These are phyloP conservation scores for Nomia melanderi DNA, from an alignment of 1,140 invertebrate species.

Conservation along the genomic window DNA sequence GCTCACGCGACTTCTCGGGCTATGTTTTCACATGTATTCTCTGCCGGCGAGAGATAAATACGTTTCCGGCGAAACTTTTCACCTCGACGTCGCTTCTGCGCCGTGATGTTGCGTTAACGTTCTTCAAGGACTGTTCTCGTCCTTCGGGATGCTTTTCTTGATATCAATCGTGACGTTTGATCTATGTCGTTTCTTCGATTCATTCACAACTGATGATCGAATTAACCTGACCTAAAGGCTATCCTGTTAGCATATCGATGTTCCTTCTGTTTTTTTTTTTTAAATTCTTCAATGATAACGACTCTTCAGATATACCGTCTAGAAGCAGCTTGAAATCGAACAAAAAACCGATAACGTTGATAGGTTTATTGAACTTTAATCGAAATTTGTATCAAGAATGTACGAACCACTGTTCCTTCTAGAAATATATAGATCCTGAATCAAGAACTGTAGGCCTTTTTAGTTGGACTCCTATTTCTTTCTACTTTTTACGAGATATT, in stretches of 20 bases:
- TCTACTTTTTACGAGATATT: too few species aligned
- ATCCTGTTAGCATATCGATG: not conserved
- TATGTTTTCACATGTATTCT: not conserved
- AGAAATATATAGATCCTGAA: too few species aligned
- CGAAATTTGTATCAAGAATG: too few species aligned
- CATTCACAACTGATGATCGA: not conserved
- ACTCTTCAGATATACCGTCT: too few species aligned
- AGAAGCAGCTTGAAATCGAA: too few species aligned
- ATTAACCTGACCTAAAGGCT: too few species aligned
- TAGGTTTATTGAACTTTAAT: too few species aligned
- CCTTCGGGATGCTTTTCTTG: constrained; percentile 4
- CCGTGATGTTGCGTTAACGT: constrained; percentile 43
- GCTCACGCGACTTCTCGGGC: not conserved
- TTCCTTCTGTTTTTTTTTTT: not conserved
- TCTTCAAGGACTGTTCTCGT: not conserved
- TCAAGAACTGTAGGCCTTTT: too few species aligned
- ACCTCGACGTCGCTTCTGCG: constrained; percentile 25
- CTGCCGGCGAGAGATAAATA: not conserved
- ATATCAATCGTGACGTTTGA: constrained; percentile 41
- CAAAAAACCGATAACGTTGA: too few species aligned
- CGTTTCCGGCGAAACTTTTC: constrained; percentile 45
- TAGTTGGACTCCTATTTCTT: too few species aligned
- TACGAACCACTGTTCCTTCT: too few species aligned
- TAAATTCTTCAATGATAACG: too few species aligned
- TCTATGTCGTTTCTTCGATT: constrained; percentile 22